Conservation (phyloP, 2,888 invertebrate genomes). For the Acanthacorydalis orientalis region DNA sequence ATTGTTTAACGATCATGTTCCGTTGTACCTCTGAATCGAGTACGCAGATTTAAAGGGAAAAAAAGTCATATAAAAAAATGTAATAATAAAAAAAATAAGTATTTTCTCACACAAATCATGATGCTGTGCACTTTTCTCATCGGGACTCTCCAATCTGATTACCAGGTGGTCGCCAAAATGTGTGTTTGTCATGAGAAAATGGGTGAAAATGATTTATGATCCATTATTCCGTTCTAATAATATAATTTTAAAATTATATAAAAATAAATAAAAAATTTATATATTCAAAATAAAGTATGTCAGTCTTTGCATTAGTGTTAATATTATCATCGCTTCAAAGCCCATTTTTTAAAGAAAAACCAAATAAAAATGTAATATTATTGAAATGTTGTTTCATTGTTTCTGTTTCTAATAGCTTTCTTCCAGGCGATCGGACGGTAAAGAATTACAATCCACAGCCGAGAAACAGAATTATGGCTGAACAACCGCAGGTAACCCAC, state of each 20-base stretch:
- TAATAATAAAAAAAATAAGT: too few relatives aligned
- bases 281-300: constrained; percentile 10
- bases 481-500: too few relatives aligned
- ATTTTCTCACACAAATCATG: too few relatives aligned
- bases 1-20: too few relatives aligned
- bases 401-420: too few relatives aligned
- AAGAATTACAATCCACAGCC: too few relatives aligned
- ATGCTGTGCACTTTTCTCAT: not conserved
- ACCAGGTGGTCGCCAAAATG: not conserved
- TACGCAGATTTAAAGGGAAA: too few relatives aligned
- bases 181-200: not conserved
- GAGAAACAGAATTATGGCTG: too few relatives aligned
- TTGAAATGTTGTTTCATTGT: too few relatives aligned
- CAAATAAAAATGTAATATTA: constrained; percentile 19
- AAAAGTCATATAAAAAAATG: too few relatives aligned
- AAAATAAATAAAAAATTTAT: not conserved
- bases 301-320: constrained; percentile 29
- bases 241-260: not conserved
- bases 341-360: constrained; percentile 29
- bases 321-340: constrained; percentile 28
- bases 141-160: not conserved
- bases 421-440: too few relatives aligned
- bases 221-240: not conserved
- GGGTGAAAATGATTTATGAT: not conserved
- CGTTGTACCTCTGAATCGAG: too few relatives aligned